Conservation (phyloP, 2,888 invertebrate species). For the Vanessa cardui region DNA sequence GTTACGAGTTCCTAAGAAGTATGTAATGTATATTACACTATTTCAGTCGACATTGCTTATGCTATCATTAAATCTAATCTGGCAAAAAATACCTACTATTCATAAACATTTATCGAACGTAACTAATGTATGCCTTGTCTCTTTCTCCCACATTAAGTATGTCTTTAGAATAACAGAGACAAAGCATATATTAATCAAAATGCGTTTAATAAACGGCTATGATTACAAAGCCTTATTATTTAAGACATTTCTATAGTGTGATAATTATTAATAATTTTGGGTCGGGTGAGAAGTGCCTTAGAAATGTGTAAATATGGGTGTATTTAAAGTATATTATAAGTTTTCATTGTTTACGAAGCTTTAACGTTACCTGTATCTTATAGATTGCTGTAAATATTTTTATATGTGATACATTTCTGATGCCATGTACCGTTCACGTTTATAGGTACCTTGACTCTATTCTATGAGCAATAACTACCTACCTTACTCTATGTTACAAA, state of each 20-base stretch:
- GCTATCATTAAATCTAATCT: slow-evolving; percentile 33
- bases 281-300: slow-evolving; percentile 52
- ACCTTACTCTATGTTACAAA: slow-evolving; percentile 43
- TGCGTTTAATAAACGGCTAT: not conserved
- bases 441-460: slow-evolving; percentile 33
- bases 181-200: not conserved
- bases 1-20: slow-evolving; percentile 62
- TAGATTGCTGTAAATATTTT: slow-evolving; percentile 67
- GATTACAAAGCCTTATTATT: slow-evolving; percentile 6
- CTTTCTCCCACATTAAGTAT: not conserved
- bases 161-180: not conserved
- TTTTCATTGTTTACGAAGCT: slow-evolving; percentile 59
- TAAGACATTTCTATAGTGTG: slow-evolving; percentile 48
- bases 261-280: slow-evolving; percentile 50
- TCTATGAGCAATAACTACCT: slow-evolving; percentile 33
- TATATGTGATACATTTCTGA: slow-evolving; percentile 64
- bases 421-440: slow-evolving; percentile 62
- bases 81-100: slow-evolving; percentile 10
- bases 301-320: slow-evolving; percentile 54
- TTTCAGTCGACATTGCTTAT: slow-evolving; percentile 43
- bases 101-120: slow-evolving; percentile 4
- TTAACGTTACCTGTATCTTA: slow-evolving; percentile 64
- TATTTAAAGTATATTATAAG: slow-evolving; percentile 48
- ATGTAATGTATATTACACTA: slow-evolving; percentile 38
- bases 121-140: slow-evolving; percentile 2